Evolutionary conservation across 1,140 invertebrate genomes (phyloP).

Genomic region (Apocrypta bakeri): DNA sequence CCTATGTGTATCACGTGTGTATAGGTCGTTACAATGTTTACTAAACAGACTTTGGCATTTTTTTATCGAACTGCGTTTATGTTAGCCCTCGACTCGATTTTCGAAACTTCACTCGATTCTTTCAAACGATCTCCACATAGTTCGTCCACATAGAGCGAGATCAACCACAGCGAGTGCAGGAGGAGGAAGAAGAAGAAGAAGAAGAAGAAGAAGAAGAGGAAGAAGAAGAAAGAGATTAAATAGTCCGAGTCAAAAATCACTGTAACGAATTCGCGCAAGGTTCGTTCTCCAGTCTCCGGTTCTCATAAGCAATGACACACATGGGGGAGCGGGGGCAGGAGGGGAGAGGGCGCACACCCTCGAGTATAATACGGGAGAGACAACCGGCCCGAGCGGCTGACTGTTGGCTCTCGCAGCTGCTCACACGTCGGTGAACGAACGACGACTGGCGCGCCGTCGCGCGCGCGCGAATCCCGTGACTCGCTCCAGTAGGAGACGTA

Average conservation of each 20-base stretch:
- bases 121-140: no score
- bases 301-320: not conserved
- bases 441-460: constrained; percentile 70
- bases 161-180: not conserved
- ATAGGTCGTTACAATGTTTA: not conserved
- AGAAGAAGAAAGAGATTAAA: not conserved
- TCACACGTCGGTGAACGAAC: constrained; percentile 71
- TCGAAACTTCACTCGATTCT: not conserved
- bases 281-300: not conserved
- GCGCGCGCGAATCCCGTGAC: constrained; percentile 64
- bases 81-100: not conserved
- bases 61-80: constrained; percentile 8
- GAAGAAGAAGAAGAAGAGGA: no score
- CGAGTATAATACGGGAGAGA: not conserved
- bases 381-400: not conserved
- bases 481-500: constrained; percentile 57
- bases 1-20: not conserved
- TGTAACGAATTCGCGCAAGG: no score
- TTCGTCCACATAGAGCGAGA: not conserved
- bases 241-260: not conserved
- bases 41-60: constrained; percentile 12
- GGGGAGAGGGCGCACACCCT: not conserved
- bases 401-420: constrained; percentile 29
- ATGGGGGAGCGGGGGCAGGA: not conserved
- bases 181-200: no score